These are phyloP conservation scores for Cryptotermes secundus DNA, from an alignment of 1,140 invertebrate species.

Conservation along the genomic window DNA sequence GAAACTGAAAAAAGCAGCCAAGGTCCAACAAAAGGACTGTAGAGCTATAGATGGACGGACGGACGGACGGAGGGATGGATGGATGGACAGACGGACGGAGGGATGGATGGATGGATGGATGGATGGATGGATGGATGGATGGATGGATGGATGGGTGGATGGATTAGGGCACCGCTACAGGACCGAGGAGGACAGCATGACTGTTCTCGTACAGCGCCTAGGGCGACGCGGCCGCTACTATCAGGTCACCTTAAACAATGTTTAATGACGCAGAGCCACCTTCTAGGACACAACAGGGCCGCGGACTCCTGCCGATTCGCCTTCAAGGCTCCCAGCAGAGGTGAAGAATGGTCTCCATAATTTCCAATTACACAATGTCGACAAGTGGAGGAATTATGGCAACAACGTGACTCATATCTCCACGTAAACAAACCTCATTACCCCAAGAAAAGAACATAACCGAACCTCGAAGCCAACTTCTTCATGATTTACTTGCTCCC, in stretches of 20 bases:
- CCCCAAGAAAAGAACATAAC: not conserved
- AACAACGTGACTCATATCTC: conserved; percentile 29
- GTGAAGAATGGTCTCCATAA: conserved; percentile 30
- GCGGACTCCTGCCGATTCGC: not conserved
- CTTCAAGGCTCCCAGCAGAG: not conserved
- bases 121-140: too few relatives aligned
- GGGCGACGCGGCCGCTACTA: not conserved
- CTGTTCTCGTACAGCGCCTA: not conserved
- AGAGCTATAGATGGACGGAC: too few relatives aligned
- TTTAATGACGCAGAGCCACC: not conserved
- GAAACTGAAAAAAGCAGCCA: too few relatives aligned
- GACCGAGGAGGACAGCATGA: not conserved
- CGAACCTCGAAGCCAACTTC: not conserved
- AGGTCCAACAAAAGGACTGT: too few relatives aligned
- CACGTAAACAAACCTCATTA: conserved; percentile 31
- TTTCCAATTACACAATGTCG: conserved; percentile 27
- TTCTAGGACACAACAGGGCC: not conserved
- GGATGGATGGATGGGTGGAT: too few relatives aligned
- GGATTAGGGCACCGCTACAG: too few relatives aligned
- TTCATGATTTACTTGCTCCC: not conserved
- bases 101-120: too few relatives aligned
- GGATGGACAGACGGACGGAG: too few relatives aligned
- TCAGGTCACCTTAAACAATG: conserved; percentile 5
- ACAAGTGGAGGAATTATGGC: conserved; percentile 28
- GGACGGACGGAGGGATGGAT: too few relatives aligned